phyloP scores from a whole-genome alignment of 2,797 vertebrate species.

The Protonibea diacanthus region DNA sequence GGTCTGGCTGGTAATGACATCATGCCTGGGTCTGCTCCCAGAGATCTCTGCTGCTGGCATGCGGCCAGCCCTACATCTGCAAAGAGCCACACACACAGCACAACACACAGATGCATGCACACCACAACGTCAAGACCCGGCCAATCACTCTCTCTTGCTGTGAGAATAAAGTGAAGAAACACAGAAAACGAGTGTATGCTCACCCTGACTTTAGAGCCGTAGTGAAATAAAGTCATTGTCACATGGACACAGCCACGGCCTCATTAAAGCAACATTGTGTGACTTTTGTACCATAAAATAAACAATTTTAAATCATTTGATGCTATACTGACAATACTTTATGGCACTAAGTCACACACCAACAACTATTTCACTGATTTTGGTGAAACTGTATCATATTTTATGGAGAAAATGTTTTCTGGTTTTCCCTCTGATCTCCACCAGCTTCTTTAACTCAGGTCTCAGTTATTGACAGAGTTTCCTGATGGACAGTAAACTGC shows the following conservation, averaged over 20 bases:
- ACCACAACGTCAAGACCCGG: slow-evolving; percentile 18
- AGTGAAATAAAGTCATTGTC: slow-evolving; percentile 8
- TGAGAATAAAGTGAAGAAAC: slow-evolving; percentile 32
- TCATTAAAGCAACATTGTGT: not conserved
- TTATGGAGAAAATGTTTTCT: too few species aligned
- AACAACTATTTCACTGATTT: too few species aligned
- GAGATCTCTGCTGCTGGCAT: slow-evolving; percentile 65
- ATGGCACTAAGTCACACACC: too few species aligned
- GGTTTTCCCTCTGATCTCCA: too few species aligned
- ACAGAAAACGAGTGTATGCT: slow-evolving; percentile 5
- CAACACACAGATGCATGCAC: not conserved
- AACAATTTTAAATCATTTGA: too few species aligned
- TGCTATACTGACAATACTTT: too few species aligned
- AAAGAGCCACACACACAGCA: slow-evolving; percentile 17
- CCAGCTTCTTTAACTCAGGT: too few species aligned
- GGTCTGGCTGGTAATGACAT: slow-evolving; percentile 75
- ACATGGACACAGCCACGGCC: not conserved
- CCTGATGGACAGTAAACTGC: too few species aligned
- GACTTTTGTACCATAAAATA: not conserved
- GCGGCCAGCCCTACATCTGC: slow-evolving; percentile 62
- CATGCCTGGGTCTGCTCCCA: slow-evolving; percentile 68
- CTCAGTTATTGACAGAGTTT: too few species aligned
- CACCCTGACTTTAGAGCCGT: not conserved
- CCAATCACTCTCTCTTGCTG: not conserved
- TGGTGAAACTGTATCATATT: too few species aligned